phyloP scores from a whole-genome alignment of 2,113 vertebrate genomes.

The Tenrec ecaudatus region DNA sequence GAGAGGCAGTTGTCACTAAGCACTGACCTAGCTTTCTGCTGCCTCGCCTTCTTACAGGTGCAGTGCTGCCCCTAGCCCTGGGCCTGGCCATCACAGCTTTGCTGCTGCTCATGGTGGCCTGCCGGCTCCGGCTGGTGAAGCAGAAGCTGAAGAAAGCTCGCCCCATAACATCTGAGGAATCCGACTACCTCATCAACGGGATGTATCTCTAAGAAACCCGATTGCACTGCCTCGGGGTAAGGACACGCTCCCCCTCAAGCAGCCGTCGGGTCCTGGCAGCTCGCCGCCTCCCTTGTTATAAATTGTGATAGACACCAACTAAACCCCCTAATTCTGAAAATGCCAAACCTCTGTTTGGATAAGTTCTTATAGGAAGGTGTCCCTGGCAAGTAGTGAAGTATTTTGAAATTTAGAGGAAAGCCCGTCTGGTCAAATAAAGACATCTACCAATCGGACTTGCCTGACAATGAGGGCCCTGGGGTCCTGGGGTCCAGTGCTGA shows the following conservation, averaged over 20 bases:
- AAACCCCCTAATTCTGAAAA: slow-evolving; percentile 19
- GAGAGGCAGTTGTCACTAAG: fast-evolving
- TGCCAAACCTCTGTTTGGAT: slow-evolving; percentile 62
- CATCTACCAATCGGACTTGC: background rate
- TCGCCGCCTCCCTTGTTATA: slow-evolving; percentile 68
- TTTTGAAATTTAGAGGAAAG: slow-evolving; percentile 49
- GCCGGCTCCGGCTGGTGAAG: slow-evolving; percentile 93
- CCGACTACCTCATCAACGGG: slow-evolving; percentile 99
- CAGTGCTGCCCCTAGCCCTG: slow-evolving; percentile 95
- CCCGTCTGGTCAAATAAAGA: slow-evolving; percentile 29
- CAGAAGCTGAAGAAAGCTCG: slow-evolving; percentile 96
- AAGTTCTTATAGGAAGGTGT: background rate
- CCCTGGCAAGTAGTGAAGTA: background rate
- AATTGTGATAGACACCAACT: slow-evolving; percentile 57
- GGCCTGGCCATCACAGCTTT: slow-evolving; percentile 95
- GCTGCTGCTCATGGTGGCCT: slow-evolving; percentile 96
- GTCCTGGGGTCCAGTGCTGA: background rate
- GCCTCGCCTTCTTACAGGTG: slow-evolving; percentile 86
- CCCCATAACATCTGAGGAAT: slow-evolving; percentile 97
- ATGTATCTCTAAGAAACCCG: slow-evolving; percentile 94
- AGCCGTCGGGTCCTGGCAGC: slow-evolving; percentile 76
- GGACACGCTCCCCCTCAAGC: slow-evolving; percentile 46
- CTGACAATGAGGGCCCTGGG: background rate
- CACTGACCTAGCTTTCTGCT: background rate
- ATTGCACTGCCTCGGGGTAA: slow-evolving; percentile 50